Evolutionary conservation across 1,140 invertebrate species (phyloP), one percentile per base, ranked within the genome.

Genomic region (Anadara kagoshimensis): DNA sequence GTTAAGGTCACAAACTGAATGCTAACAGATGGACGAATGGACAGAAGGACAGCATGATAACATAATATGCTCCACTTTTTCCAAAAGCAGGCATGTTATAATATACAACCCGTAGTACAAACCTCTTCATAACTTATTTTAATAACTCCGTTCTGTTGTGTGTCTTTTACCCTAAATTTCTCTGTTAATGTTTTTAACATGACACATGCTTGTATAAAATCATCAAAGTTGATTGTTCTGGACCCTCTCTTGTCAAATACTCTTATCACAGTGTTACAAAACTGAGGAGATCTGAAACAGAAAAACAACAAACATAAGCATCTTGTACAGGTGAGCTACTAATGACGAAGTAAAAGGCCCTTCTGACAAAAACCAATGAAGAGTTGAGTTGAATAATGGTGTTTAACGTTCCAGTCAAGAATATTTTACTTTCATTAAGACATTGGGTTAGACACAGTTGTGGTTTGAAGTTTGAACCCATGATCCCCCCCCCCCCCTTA

Each of bases 191-290:
- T 79, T 72, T 88, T 88, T 12, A 90, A 79, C 87, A 89, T 89
- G 11, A 90, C 88, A 82, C 87, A 89, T n/a, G 85, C 83, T 73
- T 90, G 88, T 54, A 90, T 90, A 78, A 90, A 90, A 67, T 88
- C 87, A 79, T 90, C 89, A 83, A 90, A 90, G 44, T 90, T 86
- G 14, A 90, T 90, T 45, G 68, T 83, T 26, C 74, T 29, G 14
- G 67, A 44, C 53, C 83, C 83, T 43, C 79, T 71, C 44, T 79
- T 78, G 65, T 90, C 88, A 84, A 89, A 90, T 36, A 81, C 74
- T 56, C 83, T 63, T 16, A 90, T 75, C 2, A 88, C 84, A 62
- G 86, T 65, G 29, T 87, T 71, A 67, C 79, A 81, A 71, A 90
- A 90, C 62, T 88, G 83, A 11, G 82, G 83, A 18, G 89, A 88